phyloP scores from a whole-genome alignment of 2,113 vertebrate genomes.

The Gopherus evgoodei region DNA sequence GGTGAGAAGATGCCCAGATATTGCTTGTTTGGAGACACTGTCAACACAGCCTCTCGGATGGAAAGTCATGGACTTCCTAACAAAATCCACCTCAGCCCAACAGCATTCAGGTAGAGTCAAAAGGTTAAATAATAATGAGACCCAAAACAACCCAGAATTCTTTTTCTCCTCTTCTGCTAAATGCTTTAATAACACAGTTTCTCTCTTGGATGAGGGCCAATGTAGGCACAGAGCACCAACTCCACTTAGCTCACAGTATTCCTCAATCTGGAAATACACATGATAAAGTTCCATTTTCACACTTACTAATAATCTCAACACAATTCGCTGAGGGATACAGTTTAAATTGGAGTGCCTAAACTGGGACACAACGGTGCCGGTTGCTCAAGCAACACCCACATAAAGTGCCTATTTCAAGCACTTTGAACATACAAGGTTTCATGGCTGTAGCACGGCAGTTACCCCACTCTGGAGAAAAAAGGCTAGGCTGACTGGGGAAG shows the following conservation, averaged over 20 bases:
- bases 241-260: background rate
- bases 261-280: background rate
- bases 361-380: background rate
- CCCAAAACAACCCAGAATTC: background rate
- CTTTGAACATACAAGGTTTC: background rate
- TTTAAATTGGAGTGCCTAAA: slow-evolving; percentile 43
- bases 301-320: slow-evolving; percentile 45
- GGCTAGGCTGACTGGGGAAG: no score
- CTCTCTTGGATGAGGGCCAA: background rate
- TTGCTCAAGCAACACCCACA: background rate
- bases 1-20: slow-evolving; percentile 85
- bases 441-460: background rate
- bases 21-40: slow-evolving; percentile 83
- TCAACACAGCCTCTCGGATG: slow-evolving; percentile 83
- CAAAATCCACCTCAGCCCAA: slow-evolving; percentile 79
- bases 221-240: background rate
- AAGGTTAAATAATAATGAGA: background rate
- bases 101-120: slow-evolving; percentile 68
- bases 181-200: background rate
- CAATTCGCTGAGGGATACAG: background rate
- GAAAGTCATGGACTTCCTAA: slow-evolving; percentile 82
- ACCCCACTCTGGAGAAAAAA: no score
- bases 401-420: background rate
- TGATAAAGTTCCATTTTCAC: slow-evolving; percentile 27
- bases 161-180: background rate